Evolutionary conservation across 2,113 vertebrate genomes (phyloP), one percentile per base, ranked within the genome.

Genomic region (Mixornis gularis): DNA sequence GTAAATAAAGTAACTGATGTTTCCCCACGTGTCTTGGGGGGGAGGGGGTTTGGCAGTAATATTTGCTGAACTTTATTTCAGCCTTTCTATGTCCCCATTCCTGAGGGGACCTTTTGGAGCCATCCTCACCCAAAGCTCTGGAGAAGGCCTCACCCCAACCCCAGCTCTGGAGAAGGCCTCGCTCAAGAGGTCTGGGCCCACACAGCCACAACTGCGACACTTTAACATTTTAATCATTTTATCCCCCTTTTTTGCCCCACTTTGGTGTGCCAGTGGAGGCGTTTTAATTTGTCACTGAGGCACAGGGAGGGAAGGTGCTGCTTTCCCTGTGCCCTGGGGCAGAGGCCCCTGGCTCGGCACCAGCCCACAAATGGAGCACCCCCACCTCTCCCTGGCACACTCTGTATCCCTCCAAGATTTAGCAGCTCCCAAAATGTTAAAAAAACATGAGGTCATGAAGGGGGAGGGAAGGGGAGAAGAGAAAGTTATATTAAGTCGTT

Each of bases 401-500:
- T 1, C 3, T 22, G 17, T 19, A 26, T 78, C 65, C 72, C 89
- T 71, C 65, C 53, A 44, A 40, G 48, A 65, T 71, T n/a, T 38
- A 76, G 65, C 77, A 79, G 69, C 6, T 89, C 73, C 53, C 40
- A 84, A 79, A 83, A 89, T 58, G 77, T 86, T 71, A 78, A 85
- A 90, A 85, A 90, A 91, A 56, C 56, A 26, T 68, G 77, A 66
- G 63, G 52, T 44, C 38, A 60, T 34, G 56, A 81, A 81, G 41
- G 15, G 16, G 4, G 8, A 32, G 13, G 43, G 3, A 5, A 11
- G 17, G 41, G 18, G 22, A 82, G 43, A 83, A 34, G 40, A 40
- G 25, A 81, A 92, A 94, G 78, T 83, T 91, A 91, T 79, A 87
- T 93, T 71, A 89, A 92, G 85, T 60, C 8, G 0, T 90, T 94